Evolutionary conservation across 2,797 vertebrate genomes (phyloP).

Genomic region (Babyrousa celebensis): DNA sequence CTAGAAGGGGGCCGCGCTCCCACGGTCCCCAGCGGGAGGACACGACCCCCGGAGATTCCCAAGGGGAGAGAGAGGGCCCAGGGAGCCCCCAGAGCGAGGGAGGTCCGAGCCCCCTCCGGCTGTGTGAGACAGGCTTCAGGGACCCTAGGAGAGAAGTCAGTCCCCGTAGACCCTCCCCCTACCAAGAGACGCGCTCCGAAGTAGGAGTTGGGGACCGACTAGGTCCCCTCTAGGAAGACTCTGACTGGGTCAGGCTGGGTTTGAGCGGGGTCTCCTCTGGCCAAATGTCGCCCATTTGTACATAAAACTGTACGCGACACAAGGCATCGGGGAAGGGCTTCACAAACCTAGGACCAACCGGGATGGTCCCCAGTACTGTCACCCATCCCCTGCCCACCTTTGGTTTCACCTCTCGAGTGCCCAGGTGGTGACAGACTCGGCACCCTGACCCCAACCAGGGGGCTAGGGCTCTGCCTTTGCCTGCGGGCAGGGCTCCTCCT

Average conservation of each 20-base stretch:
- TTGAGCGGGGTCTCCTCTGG: slow-evolving; percentile 96
- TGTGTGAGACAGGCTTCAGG: slow-evolving; percentile 74
- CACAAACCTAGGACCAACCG: slow-evolving; percentile 97
- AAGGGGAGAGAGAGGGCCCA: slow-evolving; percentile 76
- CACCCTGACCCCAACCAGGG: slow-evolving; percentile 77
- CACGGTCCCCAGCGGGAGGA: slow-evolving; percentile 67
- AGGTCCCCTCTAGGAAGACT: slow-evolving; percentile 93
- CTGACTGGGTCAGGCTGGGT: slow-evolving; percentile 95
- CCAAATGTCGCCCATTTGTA: slow-evolving; percentile 99
- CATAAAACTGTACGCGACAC: slow-evolving; percentile 99
- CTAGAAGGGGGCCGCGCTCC: slow-evolving; percentile 77
- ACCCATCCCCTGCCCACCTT: slow-evolving; percentile 92
- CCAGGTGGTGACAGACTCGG: slow-evolving; percentile 90
- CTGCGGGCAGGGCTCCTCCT: slow-evolving; percentile 84
- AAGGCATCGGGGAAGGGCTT: slow-evolving; percentile 95
- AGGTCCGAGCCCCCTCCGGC: slow-evolving; percentile 66
- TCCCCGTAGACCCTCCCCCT: slow-evolving; percentile 91
- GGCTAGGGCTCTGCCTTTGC: neutral
- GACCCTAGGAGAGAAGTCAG: slow-evolving; percentile 80
- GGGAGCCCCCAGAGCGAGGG: slow-evolving; percentile 76
- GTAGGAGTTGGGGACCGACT: slow-evolving; percentile 72
- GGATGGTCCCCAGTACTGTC: slow-evolving; percentile 90
- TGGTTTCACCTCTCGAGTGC: slow-evolving; percentile 92
- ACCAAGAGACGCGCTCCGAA: slow-evolving; percentile 91
- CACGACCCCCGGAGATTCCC: slow-evolving; percentile 73